These are phyloP conservation scores for Brachymystax lenok DNA, from an alignment of 2,797 vertebrate genomes.

Conservation along the genomic window DNA sequence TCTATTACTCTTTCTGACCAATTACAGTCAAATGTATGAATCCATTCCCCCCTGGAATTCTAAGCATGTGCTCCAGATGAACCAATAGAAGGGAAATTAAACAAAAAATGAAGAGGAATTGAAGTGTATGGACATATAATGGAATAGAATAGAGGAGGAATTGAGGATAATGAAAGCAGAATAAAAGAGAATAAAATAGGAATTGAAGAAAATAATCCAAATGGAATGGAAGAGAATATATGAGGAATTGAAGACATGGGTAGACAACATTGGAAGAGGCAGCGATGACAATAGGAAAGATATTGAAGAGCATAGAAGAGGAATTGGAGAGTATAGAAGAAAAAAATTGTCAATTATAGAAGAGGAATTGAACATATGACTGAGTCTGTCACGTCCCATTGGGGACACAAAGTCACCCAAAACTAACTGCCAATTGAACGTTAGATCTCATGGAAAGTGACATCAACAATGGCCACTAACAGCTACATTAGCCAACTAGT, in stretches of 20 bases:
- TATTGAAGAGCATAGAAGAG: background rate
- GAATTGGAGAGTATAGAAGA: too few relatives aligned
- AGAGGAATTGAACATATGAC: background rate
- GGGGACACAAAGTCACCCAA: too few relatives aligned
- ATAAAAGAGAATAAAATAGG: too few relatives aligned
- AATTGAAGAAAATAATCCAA: too few relatives aligned
- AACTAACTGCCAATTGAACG: too few relatives aligned
- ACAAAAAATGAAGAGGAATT: background rate
- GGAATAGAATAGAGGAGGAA: background rate
- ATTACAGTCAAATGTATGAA: background rate
- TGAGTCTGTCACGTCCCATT: too few relatives aligned
- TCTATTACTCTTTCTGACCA: background rate
- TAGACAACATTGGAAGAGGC: background rate
- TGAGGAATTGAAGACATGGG: background rate
- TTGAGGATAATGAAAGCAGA: background rate
- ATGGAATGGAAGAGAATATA: background rate
- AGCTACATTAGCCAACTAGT: too few relatives aligned
- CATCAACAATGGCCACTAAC: too few relatives aligned
- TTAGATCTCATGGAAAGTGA: too few relatives aligned
- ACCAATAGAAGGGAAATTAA: background rate
- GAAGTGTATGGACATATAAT: background rate
- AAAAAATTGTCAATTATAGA: background rate
- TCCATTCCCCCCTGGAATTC: background rate
- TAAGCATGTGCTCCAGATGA: background rate
- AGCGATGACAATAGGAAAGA: background rate